Percentiles rank a stretch among this genome's conserved stretches.
Evolutionary conservation across 1,140 invertebrate genomes (phyloP).

Genomic region (Lordiphosa mommai): DNA sequence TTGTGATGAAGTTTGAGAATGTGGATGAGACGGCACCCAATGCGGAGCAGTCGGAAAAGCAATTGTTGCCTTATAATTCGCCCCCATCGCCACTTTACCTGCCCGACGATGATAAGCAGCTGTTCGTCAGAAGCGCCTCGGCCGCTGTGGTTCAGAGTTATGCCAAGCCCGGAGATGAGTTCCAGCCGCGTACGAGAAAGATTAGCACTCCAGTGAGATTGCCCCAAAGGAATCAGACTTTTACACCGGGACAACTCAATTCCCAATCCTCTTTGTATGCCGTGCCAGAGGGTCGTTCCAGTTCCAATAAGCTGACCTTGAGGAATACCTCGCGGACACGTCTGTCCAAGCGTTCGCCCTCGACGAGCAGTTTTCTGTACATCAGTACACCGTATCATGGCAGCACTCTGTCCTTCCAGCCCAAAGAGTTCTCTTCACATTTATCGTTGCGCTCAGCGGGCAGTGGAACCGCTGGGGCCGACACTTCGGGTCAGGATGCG

Average conservation of each 20-base stretch:
- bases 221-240: constrained; percentile 78
- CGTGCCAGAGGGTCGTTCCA: constrained; percentile 81
- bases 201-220: constrained; percentile 80
- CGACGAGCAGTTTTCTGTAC: constrained; percentile 90
- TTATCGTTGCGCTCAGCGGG: constrained; percentile 85
- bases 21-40: constrained; percentile 72
- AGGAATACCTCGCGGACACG: constrained; percentile 68
- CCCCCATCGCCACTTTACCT: constrained; percentile 60
- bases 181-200: constrained; percentile 80
- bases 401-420: constrained; percentile 88
- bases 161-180: constrained; percentile 63
- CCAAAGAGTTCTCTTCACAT: constrained; percentile 88
- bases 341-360: constrained; percentile 84
- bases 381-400: constrained; percentile 91
- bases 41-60: constrained; percentile 40
- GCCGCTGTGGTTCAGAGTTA: constrained; percentile 80
- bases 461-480: constrained; percentile 36
- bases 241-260: constrained; percentile 81
- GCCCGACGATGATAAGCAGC: constrained; percentile 65
- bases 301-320: constrained; percentile 51
- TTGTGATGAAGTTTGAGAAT: constrained; percentile 75
- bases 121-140: constrained; percentile 81
- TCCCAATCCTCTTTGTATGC: constrained; percentile 83
- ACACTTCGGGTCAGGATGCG: constrained; percentile 24
- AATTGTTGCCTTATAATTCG: constrained; percentile 50